A percentile compares a stretch with the other conserved stretches of the same genome.
These are phyloP conservation scores for Triplophysa siluroides DNA, from an alignment of 2,113 vertebrate genomes.

Conservation along the genomic window DNA sequence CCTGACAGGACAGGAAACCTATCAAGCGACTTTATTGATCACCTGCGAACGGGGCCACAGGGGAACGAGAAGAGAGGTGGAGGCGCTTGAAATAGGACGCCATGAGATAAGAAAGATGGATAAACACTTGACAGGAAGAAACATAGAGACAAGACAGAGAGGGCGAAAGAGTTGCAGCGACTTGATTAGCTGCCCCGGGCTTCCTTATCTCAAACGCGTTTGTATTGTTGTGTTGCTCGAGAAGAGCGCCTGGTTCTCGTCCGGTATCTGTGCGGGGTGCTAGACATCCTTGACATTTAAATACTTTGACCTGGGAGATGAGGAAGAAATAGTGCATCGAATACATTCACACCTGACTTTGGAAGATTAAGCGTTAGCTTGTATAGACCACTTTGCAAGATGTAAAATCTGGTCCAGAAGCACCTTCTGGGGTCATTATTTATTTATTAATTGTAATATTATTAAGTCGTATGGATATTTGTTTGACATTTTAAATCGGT, in stretches of 20 bases:
- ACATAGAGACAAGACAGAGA: conserved; percentile 31
- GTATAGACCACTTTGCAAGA: no score
- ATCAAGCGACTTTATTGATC: conserved; percentile 53
- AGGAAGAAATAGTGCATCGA: neutral
- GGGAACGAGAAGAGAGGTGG: conserved; percentile 32
- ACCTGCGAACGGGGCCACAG: conserved; percentile 36
- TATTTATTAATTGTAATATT: no score
- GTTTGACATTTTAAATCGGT: no score
- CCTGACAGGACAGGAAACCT: conserved; percentile 48
- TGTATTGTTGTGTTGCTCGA: conserved; percentile 1
- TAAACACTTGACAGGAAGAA: conserved; percentile 40
- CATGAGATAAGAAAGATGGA: conserved; percentile 40
- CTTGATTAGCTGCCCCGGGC: conserved; percentile 7
- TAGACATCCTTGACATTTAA: neutral
- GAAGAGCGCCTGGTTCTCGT: neutral
- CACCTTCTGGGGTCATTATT: no score
- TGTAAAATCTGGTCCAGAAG: no score
- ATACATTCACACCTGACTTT: neutral
- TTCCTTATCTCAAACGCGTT: conserved; percentile 4
- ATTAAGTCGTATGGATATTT: no score
- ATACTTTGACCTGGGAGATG: neutral
- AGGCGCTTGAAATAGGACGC: conserved; percentile 2
- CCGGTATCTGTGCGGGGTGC: neutral
- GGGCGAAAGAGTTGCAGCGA: conserved; percentile 22
- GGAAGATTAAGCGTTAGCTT: no score